phyloP scores from a whole-genome alignment of 2,888 invertebrate genomes.

The Patella pellucida region DNA sequence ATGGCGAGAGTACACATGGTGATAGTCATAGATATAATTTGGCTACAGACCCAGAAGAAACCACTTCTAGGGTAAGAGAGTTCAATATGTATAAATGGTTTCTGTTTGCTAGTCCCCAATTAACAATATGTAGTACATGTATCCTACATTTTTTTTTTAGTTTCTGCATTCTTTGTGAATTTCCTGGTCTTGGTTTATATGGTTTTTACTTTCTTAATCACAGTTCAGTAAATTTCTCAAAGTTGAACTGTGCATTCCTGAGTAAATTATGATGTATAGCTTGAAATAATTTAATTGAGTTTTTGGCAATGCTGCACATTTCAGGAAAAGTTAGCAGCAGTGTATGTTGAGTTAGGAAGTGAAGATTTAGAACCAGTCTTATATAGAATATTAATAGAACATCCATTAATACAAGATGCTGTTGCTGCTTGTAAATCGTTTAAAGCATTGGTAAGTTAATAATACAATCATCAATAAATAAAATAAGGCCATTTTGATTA shows the following conservation, averaged over 20 bases:
- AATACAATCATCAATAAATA: too few species aligned
- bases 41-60: slow-evolving; percentile 66
- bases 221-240: too few species aligned
- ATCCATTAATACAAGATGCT: slow-evolving; percentile 68
- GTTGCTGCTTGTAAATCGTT: slow-evolving; percentile 59
- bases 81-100: too few species aligned
- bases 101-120: too few species aligned
- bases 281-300: background rate
- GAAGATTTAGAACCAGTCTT: slow-evolving; percentile 55
- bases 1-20: slow-evolving; percentile 65
- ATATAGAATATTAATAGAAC: slow-evolving; percentile 64
- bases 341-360: slow-evolving; percentile 66
- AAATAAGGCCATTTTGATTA: too few species aligned
- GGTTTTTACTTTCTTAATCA: too few species aligned
- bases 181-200: too few species aligned
- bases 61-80: slow-evolving; percentile 60
- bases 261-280: background rate
- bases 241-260: too few species aligned
- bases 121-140: too few species aligned
- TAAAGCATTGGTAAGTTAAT: slow-evolving; percentile 61
- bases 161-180: too few species aligned
- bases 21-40: slow-evolving; percentile 69
- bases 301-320: slow-evolving; percentile 17
- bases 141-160: too few species aligned
- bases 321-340: slow-evolving; percentile 63